Base-by-base conservation (phyloP, 2,888 invertebrate species). In the Geotrupes spiniger region DNA sequence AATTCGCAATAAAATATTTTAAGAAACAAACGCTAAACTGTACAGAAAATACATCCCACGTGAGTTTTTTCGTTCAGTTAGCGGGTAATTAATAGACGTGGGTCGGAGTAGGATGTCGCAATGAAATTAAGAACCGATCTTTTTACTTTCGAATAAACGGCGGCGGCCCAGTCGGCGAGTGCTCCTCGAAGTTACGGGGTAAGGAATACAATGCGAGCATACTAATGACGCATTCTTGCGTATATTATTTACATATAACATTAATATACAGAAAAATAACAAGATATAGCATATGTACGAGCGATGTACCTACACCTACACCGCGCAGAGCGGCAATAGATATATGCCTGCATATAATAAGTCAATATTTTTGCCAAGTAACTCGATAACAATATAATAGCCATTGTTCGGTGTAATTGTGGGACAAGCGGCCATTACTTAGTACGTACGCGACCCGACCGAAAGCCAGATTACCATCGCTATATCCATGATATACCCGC, bases 341-440 rank as follows among this genome's bases (percentile, higher is more conserved):
- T 51, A 51, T 59, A 52, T 56, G 59, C 62, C 56, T 62, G 67
- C 64, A 65, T 65, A 70, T 69, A 71, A 70, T 70, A 71, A 70
- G 71, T 71, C 70, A 70, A 71, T 71, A 71, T 71, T 71, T 71
- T 71, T 71, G 69, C 68, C 61, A 59, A 63, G 62, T 64, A 66
- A 66, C 68, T 66, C 69, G 70, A 71, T 71, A 71, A 71, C 70
- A 71, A 71, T 70, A 71, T 71, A 71, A 71, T 71, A 68, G 71
- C 69, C 65, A 72, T 72, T 72, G 72, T 72, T 71, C 69, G 54
- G 63, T 63, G 70, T 71, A 71, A 71, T 72, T 72, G 72, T 71
- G 68, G 70, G 66, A 66, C 69, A 66, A 64, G 67, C 66, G 64
- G 63, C 69, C 70, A 71, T 71, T 71, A 70, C 67, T 72, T 71